A percentile compares a stretch with the other conserved stretches of the same genome.
phyloP scores from a whole-genome alignment of 1,140 invertebrate species.

The Eurosta solidaginis region DNA sequence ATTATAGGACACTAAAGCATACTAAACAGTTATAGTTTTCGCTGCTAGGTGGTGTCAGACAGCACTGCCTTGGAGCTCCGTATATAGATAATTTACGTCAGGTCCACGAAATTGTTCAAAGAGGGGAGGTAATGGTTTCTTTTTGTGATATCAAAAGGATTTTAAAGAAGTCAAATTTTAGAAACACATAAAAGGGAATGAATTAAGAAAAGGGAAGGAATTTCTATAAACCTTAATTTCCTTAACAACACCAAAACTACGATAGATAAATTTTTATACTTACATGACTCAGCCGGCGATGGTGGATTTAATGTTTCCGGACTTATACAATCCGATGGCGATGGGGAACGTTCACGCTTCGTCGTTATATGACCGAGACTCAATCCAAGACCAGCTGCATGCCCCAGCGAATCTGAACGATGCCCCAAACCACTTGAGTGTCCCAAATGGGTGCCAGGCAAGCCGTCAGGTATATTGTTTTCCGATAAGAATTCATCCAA shows the following conservation, averaged over 20 bases:
- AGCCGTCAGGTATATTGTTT: slow-evolving; percentile 84
- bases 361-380: slow-evolving; percentile 65
- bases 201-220: neutral
- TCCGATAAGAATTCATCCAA: slow-evolving; percentile 94
- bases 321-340: slow-evolving; percentile 82
- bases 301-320: slow-evolving; percentile 84
- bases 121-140: no score
- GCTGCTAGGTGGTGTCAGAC: no score
- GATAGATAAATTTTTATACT: slow-evolving; percentile 58
- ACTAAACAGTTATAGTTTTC: no score
- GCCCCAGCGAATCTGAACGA: slow-evolving; percentile 62
- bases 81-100: no score
- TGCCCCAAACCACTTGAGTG: slow-evolving; percentile 58
- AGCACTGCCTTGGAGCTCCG: no score
- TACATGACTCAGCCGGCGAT: slow-evolving; percentile 84
- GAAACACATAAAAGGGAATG: neutral
- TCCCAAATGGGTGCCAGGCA: slow-evolving; percentile 67
- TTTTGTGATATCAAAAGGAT: neutral
- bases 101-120: no score
- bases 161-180: neutral
- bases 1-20: no score
- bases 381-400: slow-evolving; percentile 63
- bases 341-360: slow-evolving; percentile 80
- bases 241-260: neutral
- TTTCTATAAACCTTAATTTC: neutral